Base-by-base conservation (phyloP, 2,113 vertebrate species). In the Todiramphus chloris region DNA sequence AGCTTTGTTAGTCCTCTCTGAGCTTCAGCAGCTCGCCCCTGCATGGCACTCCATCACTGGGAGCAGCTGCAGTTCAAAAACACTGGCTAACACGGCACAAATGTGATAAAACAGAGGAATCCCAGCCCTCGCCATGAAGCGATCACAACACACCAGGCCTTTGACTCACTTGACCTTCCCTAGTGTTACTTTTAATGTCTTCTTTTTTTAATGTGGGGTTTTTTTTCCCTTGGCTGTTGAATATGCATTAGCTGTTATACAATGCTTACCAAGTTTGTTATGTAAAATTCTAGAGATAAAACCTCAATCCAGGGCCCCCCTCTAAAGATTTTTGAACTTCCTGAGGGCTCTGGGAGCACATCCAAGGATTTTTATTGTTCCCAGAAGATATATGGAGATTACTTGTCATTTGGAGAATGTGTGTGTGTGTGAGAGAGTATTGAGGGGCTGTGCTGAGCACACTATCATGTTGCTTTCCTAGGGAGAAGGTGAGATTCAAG, bases 161-260 rank as follows among this genome's bases (percentile, higher is more conserved):
- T 96, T 96, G 91, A 94, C 12, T 35, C 87, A 73, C 51, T 95
- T 96, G 91, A 96, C 89, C 84, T 94, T 92, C 88, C 59, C 33
- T n/a, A 25, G n/a, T 55, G 73, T 90, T 96, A 72, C 93, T 96
- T 95, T 90, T 95, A 81, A 82, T 55, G 75, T 55, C 62, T 35
- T 13, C 16, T 89, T 48, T 25, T 17, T 17, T 43, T 15, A 62
- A 41, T 66, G 63, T 66, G 21, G 74, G 25, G 10, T 24, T 24
- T 88, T 43, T 18, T 16, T 33, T 23, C 25, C n/a, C 60, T 51
- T 55, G 41, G 67, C 53, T 64, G 80, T 60, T 97, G 97, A 97
- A 95, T 97, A 96, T 97, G 92, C 88, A 97, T 97, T 79, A 94
- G 64, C 90, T 96, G 89, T 97, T 97, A 97, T 14, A 93, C 94